These are phyloP conservation scores for Silurus asotus DNA, from an alignment of 2,113 vertebrate species.

Conservation along the genomic window DNA sequence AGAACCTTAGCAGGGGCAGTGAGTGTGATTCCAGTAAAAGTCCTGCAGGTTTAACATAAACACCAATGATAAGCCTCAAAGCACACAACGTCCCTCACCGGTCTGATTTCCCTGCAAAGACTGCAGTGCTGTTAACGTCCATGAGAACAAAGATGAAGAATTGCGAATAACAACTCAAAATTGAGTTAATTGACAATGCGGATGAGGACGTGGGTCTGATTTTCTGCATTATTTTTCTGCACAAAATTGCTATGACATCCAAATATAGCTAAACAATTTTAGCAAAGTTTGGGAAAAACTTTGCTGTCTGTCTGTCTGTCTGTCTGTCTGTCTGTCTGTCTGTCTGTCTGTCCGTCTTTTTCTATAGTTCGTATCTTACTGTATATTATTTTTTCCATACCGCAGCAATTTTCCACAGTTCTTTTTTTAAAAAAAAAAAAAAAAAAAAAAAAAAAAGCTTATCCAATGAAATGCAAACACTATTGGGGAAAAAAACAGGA, in stretches of 20 bases:
- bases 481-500: neutral
- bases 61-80: constrained; percentile 52
- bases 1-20: constrained; percentile 51
- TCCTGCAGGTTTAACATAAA: constrained; percentile 58
- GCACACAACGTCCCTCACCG: constrained; percentile 3
- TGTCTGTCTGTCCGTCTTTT: too few species aligned
- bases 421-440: neutral
- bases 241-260: too few species aligned
- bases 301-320: too few species aligned
- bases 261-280: too few species aligned
- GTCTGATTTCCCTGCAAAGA: constrained; percentile 35
- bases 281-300: too few species aligned
- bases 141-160: constrained; percentile 4
- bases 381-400: neutral
- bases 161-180: neutral
- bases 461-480: too few species aligned
- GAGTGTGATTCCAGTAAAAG: constrained; percentile 54
- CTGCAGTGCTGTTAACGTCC: constrained; percentile 4
- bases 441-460: too few species aligned
- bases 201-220: neutral
- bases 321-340: too few species aligned
- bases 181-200: neutral
- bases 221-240: too few species aligned
- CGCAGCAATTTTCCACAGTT: neutral
- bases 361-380: neutral